Evolutionary conservation across 2,888 invertebrate species (phyloP).

Genomic region (Patella pellucida): DNA sequence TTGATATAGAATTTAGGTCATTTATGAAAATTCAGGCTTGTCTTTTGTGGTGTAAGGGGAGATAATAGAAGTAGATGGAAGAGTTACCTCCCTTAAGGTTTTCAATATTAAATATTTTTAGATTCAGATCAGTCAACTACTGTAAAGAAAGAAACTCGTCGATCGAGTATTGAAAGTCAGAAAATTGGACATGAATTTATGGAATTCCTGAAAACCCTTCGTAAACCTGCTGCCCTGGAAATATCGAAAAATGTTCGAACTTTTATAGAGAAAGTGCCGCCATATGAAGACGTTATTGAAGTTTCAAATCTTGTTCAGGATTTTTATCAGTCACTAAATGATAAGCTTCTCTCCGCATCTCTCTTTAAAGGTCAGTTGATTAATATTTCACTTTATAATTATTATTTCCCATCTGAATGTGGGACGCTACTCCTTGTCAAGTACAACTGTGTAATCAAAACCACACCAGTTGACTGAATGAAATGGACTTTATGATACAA

Average conservation of each 20-base stretch:
- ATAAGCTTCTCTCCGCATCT: constrained; percentile 77
- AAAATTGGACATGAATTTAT: constrained; percentile 70
- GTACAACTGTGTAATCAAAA: no score
- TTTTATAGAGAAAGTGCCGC: constrained; percentile 69
- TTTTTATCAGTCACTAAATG: constrained; percentile 85
- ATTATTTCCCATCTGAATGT: no score
- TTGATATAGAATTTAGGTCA: no score
- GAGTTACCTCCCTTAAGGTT: neutral
- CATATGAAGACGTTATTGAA: constrained; percentile 74
- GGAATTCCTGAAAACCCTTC: constrained; percentile 68
- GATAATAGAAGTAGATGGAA: no score
- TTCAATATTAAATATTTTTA: constrained; percentile 36
- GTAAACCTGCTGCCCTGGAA: constrained; percentile 70
- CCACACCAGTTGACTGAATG: no score
- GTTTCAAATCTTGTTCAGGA: constrained; percentile 91
- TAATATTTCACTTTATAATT: no score
- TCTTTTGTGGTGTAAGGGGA: no score
- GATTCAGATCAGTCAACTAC: constrained; percentile 18
- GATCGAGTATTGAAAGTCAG: constrained; percentile 68
- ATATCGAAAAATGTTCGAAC: constrained; percentile 78
- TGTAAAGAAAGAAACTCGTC: constrained; percentile 42
- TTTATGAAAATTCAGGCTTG: no score
- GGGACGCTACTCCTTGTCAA: no score
- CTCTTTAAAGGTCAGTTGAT: constrained; percentile 68
- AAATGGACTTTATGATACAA: no score